Evolutionary conservation across 2,888 invertebrate species (phyloP).

Genomic region (Agrochola litura): DNA sequence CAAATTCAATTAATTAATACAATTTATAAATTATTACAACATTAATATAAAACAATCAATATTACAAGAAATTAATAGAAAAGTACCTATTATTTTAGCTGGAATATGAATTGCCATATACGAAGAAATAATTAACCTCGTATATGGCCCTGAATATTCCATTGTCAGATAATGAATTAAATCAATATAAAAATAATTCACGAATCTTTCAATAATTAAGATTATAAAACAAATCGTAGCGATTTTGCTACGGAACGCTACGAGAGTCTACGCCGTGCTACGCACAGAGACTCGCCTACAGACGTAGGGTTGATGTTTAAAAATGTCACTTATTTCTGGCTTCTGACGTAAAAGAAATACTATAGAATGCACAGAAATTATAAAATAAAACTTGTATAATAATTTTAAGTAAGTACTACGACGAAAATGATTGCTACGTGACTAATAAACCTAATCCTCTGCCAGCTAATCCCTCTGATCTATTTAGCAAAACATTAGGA

Average conservation of each 20-base stretch:
- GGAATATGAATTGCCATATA: too few relatives aligned
- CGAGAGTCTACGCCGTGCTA: conserved; percentile 27
- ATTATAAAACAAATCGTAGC: neutral
- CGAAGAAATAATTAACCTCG: too few relatives aligned
- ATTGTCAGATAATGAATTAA: too few relatives aligned
- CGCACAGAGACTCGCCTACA: neutral
- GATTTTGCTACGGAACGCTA: conserved; percentile 1
- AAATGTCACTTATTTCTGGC: neutral
- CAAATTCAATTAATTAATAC: too few relatives aligned
- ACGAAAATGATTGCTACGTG: neutral
- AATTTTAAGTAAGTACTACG: neutral
- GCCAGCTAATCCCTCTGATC: conserved; percentile 22
- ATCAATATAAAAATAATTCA: neutral
- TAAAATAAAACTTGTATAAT: conserved; percentile 1
- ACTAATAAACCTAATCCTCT: conserved; percentile 6
- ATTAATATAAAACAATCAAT: too few relatives aligned
- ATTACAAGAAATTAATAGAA: too few relatives aligned
- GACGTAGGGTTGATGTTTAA: neutral
- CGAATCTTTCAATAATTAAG: neutral
- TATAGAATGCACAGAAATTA: neutral
- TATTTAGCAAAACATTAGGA: conserved; percentile 13
- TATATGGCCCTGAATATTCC: too few relatives aligned
- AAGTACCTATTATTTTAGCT: too few relatives aligned
- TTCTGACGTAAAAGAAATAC: neutral
- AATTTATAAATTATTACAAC: too few relatives aligned